Evolutionary conservation across 2,797 vertebrate genomes (phyloP).

Genomic region (Helicolenus hilgendorfi): DNA sequence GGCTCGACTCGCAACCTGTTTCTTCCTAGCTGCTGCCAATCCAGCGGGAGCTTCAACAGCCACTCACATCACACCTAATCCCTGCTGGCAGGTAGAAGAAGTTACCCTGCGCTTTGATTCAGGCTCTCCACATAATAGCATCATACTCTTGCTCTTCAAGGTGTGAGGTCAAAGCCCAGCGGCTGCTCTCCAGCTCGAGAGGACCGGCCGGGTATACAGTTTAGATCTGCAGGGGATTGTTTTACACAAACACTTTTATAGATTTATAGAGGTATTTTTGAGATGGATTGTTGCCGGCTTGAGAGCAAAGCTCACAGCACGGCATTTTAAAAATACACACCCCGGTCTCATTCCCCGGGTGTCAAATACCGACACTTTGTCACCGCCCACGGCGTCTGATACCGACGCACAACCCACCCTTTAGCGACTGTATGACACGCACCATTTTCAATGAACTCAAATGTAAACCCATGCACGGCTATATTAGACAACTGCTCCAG

Average conservation of each 20-base stretch:
- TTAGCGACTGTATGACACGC: neutral
- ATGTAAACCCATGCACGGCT: too few species aligned
- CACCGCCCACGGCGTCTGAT: neutral
- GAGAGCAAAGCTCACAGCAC: neutral
- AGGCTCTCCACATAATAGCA: neutral
- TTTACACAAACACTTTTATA: neutral
- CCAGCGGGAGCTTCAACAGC: neutral
- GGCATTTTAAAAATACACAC: neutral
- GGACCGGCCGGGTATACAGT: neutral
- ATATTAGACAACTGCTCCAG: too few species aligned
- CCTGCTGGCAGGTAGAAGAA: constrained; percentile 26
- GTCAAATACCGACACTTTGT: neutral
- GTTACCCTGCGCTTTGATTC: constrained; percentile 7
- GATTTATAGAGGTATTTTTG: neutral
- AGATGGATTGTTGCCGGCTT: neutral
- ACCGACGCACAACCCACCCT: neutral
- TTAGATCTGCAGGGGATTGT: neutral
- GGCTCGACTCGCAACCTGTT: neutral
- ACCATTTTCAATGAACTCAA: too few species aligned
- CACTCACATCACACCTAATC: constrained; percentile 20
- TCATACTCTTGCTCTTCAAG: neutral
- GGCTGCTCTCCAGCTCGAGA: neutral
- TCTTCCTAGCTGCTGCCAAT: neutral
- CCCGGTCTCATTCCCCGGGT: neutral
- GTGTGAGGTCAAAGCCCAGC: neutral